phyloP scores from a whole-genome alignment of 2,113 vertebrate species.

The Raja brachyura region DNA sequence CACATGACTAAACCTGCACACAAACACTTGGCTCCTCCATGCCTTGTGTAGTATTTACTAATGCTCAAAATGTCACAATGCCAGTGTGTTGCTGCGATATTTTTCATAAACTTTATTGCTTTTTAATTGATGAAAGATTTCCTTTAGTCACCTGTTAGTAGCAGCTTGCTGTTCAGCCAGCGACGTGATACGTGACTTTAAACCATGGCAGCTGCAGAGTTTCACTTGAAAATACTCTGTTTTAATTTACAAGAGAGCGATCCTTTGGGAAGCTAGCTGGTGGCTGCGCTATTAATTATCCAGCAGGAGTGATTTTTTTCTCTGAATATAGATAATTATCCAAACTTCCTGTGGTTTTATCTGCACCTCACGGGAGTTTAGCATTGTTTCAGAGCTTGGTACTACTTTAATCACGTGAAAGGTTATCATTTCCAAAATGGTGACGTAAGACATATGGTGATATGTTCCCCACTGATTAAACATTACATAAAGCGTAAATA shows the following conservation, averaged over 20 bases:
- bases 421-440: conserved; percentile 29
- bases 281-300: conserved; percentile 25
- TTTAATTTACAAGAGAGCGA: conserved; percentile 11
- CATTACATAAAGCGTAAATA: conserved; percentile 30
- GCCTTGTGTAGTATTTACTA: neutral
- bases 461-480: conserved; percentile 20
- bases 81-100: neutral
- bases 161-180: neutral
- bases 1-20: neutral
- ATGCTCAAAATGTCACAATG: neutral
- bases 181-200: neutral
- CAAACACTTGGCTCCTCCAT: neutral
- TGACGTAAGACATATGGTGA: neutral
- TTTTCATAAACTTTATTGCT: neutral
- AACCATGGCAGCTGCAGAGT: neutral
- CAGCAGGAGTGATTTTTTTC: neutral
- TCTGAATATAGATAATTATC: conserved; percentile 36
- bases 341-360: conserved; percentile 29
- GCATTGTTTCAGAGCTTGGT: neutral
- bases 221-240: neutral
- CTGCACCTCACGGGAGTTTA: neutral
- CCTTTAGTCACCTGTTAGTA: conserved; percentile 8
- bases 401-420: conserved; percentile 28
- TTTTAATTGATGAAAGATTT: conserved; percentile 27
- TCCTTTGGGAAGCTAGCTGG: conserved; percentile 17